Conservation (phyloP, 1,140 invertebrate genomes). For the Archegozetes longisetosus region DNA sequence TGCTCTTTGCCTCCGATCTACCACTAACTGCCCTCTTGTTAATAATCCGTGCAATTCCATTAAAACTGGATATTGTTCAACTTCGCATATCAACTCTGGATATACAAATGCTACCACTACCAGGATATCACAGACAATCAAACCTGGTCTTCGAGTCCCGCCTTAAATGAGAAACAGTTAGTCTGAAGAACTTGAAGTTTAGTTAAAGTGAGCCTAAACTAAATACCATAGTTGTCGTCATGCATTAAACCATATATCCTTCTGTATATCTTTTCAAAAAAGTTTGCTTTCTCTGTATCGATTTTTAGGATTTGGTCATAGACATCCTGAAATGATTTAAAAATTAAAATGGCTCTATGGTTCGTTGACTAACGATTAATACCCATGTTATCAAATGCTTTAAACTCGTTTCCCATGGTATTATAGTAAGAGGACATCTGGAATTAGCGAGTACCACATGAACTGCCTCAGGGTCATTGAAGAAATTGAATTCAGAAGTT, state of each 20-base stretch:
- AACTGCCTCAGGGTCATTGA: constrained; percentile 56
- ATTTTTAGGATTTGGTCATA: neutral
- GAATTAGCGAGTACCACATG: constrained; percentile 43
- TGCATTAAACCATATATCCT: neutral
- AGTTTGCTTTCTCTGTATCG: neutral
- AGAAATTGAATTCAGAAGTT: constrained; percentile 62
- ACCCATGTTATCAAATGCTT: neutral
- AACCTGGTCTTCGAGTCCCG: neutral
- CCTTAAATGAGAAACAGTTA: neutral
- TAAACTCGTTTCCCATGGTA: constrained; percentile 40
- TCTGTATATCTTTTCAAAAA: neutral
- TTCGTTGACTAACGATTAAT: neutral
- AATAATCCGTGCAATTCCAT: neutral
- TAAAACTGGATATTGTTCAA: neutral
- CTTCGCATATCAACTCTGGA: neutral
- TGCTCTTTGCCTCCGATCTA: neutral
- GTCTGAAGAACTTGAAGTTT: neutral
- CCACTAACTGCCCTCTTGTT: neutral
- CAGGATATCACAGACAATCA: neutral
- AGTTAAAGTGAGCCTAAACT: neutral
- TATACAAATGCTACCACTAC: neutral
- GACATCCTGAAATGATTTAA: neutral
- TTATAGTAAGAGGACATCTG: constrained; percentile 38
- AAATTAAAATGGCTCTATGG: neutral
- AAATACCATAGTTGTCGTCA: neutral